A percentile compares a stretch with the other conserved stretches of the same genome.
phyloP scores from a whole-genome alignment of 1,140 invertebrate species.

The Drosophila leontia region DNA sequence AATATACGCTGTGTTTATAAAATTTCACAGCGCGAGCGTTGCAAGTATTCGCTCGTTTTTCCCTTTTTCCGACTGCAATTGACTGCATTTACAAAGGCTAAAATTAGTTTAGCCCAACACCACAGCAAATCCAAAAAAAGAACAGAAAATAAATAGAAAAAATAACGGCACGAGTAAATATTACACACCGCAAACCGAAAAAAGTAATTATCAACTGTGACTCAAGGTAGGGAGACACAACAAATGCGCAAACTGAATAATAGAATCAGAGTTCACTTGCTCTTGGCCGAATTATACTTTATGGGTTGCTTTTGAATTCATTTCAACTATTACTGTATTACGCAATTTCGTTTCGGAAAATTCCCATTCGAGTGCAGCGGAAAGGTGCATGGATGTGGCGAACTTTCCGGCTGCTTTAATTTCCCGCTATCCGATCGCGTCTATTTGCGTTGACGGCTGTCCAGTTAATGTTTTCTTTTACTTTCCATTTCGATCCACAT shows the following conservation, averaged over 20 bases:
- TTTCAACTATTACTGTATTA: constrained; percentile 10
- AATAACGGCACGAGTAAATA: constrained; percentile 6
- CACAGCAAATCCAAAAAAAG: constrained; percentile 29
- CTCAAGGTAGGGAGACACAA: not conserved
- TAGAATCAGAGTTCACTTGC: constrained; percentile 5
- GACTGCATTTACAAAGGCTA: constrained; percentile 34
- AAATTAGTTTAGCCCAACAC: constrained; percentile 38
- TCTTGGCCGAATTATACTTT: not conserved
- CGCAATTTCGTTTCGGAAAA: not conserved
- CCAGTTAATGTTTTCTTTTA: constrained; percentile 75
- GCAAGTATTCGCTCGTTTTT: constrained; percentile 6
- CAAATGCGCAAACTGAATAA: not conserved
- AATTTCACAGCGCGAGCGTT: constrained; percentile 19
- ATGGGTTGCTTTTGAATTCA: not conserved
- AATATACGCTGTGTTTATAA: not conserved
- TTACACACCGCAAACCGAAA: constrained; percentile 18
- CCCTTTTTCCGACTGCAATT: constrained; percentile 13
- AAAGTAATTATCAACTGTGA: constrained; percentile 12
- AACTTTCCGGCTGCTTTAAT: constrained; percentile 16
- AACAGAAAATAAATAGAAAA: constrained; percentile 23
- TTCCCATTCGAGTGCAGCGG: constrained; percentile 1
- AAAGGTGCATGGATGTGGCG: not conserved
- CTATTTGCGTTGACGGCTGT: constrained; percentile 72
- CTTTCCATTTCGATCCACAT: constrained; percentile 67
- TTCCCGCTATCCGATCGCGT: constrained; percentile 38